Conservation (phyloP, 2,113 vertebrate genomes). For the Myotis brandtii region DNA sequence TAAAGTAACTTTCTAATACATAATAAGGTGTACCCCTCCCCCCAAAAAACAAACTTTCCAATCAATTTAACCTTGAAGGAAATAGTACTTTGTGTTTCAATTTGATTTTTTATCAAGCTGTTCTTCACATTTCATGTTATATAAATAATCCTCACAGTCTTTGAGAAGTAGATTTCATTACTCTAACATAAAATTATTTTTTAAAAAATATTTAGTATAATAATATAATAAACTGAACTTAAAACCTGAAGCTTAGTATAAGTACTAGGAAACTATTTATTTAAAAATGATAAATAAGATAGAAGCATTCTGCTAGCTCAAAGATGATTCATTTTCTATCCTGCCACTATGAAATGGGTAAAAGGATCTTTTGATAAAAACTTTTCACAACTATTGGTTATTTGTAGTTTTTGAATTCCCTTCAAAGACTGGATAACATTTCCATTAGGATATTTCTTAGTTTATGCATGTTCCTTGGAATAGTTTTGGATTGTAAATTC, state of each 20-base stretch:
- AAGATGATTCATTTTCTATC: not conserved
- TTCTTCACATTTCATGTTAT: not conserved
- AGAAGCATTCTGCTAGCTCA: not conserved
- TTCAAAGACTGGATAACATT: not conserved
- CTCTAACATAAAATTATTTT: slow-evolving; percentile 8
- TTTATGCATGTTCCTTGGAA: not conserved
- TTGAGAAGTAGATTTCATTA: not conserved
- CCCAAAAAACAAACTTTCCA: not conserved
- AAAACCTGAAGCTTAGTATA: not conserved
- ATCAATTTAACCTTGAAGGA: not conserved
- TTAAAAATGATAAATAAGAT: not conserved
- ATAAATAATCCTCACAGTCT: not conserved
- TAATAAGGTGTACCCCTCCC: not conserved
- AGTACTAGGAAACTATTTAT: not conserved
- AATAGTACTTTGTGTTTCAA: slow-evolving; percentile 31
- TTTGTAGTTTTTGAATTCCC: not conserved
- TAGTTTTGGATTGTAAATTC: not conserved
- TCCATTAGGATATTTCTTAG: not conserved
- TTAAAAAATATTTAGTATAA: not conserved
- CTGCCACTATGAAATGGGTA: not conserved
- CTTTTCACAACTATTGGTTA: not conserved
- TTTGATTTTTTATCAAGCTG: not conserved
- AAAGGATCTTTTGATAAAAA: not conserved
- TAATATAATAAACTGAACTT: slow-evolving; percentile 2
- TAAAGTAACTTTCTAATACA: not conserved